Evolutionary conservation across 2,797 vertebrate genomes (phyloP).

Genomic region (Manis pentadactyla): DNA sequence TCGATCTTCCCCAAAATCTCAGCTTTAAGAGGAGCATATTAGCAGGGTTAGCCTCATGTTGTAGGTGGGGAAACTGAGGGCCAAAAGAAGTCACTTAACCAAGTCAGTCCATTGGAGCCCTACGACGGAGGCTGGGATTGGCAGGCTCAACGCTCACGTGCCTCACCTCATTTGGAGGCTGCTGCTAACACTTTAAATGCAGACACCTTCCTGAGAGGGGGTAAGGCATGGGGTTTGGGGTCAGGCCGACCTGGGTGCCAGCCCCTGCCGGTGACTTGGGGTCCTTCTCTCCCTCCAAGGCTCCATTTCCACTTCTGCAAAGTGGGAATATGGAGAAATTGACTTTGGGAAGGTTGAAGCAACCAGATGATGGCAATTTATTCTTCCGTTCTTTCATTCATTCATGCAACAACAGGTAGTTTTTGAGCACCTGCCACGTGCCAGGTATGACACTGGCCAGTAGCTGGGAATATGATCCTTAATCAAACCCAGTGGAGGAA

Average conservation of each 20-base stretch:
- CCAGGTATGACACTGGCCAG: no score
- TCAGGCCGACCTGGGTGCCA: background rate
- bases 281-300: background rate
- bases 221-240: background rate
- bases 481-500: background rate
- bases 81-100: background rate
- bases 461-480: background rate
- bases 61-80: background rate
- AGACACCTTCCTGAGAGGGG: background rate
- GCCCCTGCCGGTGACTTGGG: background rate
- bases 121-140: background rate
- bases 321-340: background rate
- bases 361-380: background rate
- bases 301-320: background rate
- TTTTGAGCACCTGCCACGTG: background rate
- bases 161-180: background rate
- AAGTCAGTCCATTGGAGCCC: accelerated
- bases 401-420: background rate
- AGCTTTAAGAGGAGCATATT: background rate
- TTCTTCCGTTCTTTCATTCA: background rate
- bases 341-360: background rate
- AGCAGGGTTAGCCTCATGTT: background rate
- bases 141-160: background rate
- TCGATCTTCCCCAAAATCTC: background rate
- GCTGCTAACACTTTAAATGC: background rate